Conservation (phyloP, 2,113 vertebrate genomes). For the Nibea albiflora region DNA sequence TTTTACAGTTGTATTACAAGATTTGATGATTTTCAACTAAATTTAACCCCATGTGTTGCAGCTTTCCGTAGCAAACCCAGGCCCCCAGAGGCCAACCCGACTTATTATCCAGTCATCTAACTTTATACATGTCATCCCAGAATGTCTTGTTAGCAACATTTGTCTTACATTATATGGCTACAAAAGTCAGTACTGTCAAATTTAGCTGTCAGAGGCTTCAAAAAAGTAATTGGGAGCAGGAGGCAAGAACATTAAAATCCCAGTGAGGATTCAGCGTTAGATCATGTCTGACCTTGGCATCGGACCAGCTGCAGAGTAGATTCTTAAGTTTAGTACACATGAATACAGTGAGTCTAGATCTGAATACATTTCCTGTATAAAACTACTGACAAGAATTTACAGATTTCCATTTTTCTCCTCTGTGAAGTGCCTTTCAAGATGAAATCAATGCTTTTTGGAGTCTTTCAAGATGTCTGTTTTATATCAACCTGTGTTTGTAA, state of each 20-base stretch:
- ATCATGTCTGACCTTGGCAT: slow-evolving; percentile 56
- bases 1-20: slow-evolving; percentile 3
- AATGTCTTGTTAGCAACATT: slow-evolving; percentile 79
- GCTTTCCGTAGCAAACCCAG: background rate
- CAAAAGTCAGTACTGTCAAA: slow-evolving; percentile 72
- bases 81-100: slow-evolving; percentile 48
- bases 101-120: slow-evolving; percentile 72
- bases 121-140: slow-evolving; percentile 60
- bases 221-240: slow-evolving; percentile 73
- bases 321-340: slow-evolving; percentile 35
- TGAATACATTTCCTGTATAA: slow-evolving; percentile 5
- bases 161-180: slow-evolving; percentile 73
- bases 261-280: slow-evolving; percentile 35
- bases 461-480: slow-evolving; percentile 55
- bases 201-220: slow-evolving; percentile 73
- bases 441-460: slow-evolving; percentile 31
- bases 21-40: background rate
- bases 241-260: slow-evolving; percentile 57
- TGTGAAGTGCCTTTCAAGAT: slow-evolving; percentile 28
- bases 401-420: background rate
- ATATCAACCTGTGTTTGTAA: slow-evolving; percentile 53
- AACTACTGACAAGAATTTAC: slow-evolving; percentile 13
- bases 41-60: background rate
- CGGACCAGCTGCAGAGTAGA: slow-evolving; percentile 41
- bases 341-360: slow-evolving; percentile 17